Evolutionary conservation across 2,113 vertebrate species (phyloP), one percentile per base, ranked within the genome.

Genomic region (Mustela lutreola): DNA sequence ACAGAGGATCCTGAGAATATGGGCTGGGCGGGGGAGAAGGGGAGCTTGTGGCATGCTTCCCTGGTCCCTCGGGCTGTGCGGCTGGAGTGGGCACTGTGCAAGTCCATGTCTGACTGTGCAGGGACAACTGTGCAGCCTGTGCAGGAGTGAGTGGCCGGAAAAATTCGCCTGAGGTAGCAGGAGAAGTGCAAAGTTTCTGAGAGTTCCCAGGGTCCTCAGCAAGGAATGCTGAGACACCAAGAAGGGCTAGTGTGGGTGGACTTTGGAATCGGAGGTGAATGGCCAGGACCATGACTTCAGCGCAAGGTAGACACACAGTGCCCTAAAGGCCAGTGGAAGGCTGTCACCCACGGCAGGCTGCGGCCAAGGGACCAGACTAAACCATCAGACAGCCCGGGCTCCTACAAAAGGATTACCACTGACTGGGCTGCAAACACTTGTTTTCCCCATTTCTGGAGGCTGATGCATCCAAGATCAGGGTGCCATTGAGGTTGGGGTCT

Each of bases 101-200:
- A 65, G 12, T 50, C 42, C 62, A 70, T 0, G 22, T 28, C 50
- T n/a, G 48, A 26, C 63, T 48, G 70, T 63, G 2, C 14, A 56
- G 80, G 42, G 21, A 53, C 18, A 60, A 4, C 19, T 63, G 8
- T 11, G 4, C 15, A 71, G 58, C 31, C 28, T 70, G 10, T 63
- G 31, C 45, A 75, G 39, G n/a, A 33, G 22, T 10, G 14, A 85
- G 31, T 22, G 50, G n/a, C 42, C 19, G 5, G 42, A 24, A 15
- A 56, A 86, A 53, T 0, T 2, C 67, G 36, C n/a, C 12, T 0
- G 3, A 14, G 19, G 12, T 7, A 33, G 11, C 50, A 26, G 19
- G 31, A 21, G 14, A 36, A 16, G 2, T 56, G 71, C 39, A 21
- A 65, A 45, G 19, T 24, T 36, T 67, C 42, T 42, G 48, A 53